Percentiles rank a stretch among this genome's conserved stretches.
These are phyloP conservation scores for Trissolcus basalis DNA, from an alignment of 1,140 invertebrate species.

Conservation along the genomic window DNA sequence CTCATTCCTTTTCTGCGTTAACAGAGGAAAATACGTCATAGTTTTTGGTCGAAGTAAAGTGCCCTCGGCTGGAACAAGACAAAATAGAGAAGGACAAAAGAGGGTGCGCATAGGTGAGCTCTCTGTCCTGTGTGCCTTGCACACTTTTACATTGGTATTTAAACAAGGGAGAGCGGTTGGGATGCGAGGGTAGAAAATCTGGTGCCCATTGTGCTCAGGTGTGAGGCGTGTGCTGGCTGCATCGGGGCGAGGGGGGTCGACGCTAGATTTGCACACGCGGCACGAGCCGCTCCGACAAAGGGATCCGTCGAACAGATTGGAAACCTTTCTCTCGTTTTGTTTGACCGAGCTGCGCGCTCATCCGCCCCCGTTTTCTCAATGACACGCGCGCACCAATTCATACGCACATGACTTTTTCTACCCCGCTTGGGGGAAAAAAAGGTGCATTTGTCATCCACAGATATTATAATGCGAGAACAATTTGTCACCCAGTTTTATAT, in stretches of 20 bases:
- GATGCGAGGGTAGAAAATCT: slow-evolving; percentile 55
- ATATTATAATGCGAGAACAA: slow-evolving; percentile 54
- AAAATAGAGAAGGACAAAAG: slow-evolving; percentile 32
- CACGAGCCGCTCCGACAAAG: slow-evolving; percentile 73
- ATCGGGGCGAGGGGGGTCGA: slow-evolving; percentile 33
- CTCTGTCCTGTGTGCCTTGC: slow-evolving; percentile 14
- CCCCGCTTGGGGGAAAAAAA: slow-evolving; percentile 49
- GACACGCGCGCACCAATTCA: slow-evolving; percentile 61
- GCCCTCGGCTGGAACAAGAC: slow-evolving; percentile 21
- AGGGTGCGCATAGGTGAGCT: slow-evolving; percentile 29
- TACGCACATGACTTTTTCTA: slow-evolving; percentile 61
- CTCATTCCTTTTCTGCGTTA: slow-evolving; percentile 5
- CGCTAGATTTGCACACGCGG: slow-evolving; percentile 74
- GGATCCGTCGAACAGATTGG: slow-evolving; percentile 72
- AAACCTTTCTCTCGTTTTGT: slow-evolving; percentile 65
- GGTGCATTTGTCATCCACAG: slow-evolving; percentile 59
- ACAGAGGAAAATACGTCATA: slow-evolving; percentile 24
- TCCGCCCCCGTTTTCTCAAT: slow-evolving; percentile 51
- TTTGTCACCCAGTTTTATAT: slow-evolving; percentile 47
- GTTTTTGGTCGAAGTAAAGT: slow-evolving; percentile 20
- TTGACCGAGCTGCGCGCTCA: slow-evolving; percentile 61
- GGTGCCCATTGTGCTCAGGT: slow-evolving; percentile 68
- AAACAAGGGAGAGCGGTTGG: slow-evolving; percentile 57
- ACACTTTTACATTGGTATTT: slow-evolving; percentile 55
- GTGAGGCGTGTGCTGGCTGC: slow-evolving; percentile 67